phyloP scores from a whole-genome alignment of 2,797 vertebrate genomes.

The Syngnathus acus region DNA sequence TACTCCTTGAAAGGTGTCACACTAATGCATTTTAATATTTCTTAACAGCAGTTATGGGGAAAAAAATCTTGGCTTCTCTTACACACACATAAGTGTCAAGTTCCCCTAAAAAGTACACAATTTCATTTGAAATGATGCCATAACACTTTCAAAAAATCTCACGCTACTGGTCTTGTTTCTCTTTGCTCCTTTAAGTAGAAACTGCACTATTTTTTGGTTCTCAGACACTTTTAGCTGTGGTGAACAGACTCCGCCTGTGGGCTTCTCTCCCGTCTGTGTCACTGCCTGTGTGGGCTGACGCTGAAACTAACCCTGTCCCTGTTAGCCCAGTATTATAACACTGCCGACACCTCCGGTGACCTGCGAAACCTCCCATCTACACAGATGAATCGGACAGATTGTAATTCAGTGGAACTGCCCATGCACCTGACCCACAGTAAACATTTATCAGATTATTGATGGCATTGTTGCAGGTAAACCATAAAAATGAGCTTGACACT shows the following conservation, averaged over 20 bases:
- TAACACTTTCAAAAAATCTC: no score
- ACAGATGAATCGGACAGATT: conserved; percentile 58
- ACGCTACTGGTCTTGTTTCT: neutral
- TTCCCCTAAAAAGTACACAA: no score
- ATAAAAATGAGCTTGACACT: neutral
- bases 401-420: conserved; percentile 44
- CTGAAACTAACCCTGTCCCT: conserved; percentile 43
- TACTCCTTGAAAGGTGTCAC: neutral
- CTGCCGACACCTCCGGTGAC: conserved; percentile 59
- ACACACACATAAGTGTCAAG: neutral
- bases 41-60: no score
- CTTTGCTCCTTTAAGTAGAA: neutral
- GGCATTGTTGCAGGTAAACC: conserved; percentile 13
- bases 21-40: neutral
- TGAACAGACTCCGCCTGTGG: conserved; percentile 7
- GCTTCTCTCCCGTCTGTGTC: conserved; percentile 32
- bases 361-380: conserved; percentile 56
- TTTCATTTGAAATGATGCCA: no score
- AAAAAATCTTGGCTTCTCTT: neutral
- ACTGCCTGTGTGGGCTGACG: conserved; percentile 53
- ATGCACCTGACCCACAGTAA: conserved; percentile 32
- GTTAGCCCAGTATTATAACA: conserved; percentile 56
- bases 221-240: neutral
- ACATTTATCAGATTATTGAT: conserved; percentile 18
- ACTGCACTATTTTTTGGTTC: neutral